Percentiles rank a stretch among this genome's conserved stretches.
Evolutionary conservation across 2,888 invertebrate genomes (phyloP).

Genomic region (Lasioglossum vierecki): DNA sequence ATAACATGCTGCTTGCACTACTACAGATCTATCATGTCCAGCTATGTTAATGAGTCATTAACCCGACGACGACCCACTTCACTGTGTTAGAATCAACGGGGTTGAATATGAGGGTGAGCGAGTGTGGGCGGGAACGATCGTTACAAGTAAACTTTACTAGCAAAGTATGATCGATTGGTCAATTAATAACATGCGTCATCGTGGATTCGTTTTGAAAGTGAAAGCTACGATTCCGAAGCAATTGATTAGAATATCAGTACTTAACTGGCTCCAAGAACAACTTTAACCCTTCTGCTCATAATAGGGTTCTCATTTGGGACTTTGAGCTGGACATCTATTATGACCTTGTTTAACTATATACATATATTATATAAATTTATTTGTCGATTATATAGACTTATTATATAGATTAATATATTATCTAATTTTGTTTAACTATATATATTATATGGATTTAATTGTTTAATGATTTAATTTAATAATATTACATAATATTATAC

Average conservation of each 20-base stretch:
- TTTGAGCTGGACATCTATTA: background rate
- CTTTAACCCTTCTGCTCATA: background rate
- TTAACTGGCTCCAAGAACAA: background rate
- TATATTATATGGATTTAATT: too few relatives aligned
- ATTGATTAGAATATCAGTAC: background rate
- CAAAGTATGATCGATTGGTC: constrained; percentile 48
- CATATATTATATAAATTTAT: too few relatives aligned
- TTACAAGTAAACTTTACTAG: constrained; percentile 56
- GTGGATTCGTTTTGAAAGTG: constrained; percentile 13
- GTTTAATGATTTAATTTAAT: too few relatives aligned
- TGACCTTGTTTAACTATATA: too few relatives aligned
- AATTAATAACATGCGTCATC: constrained; percentile 18
- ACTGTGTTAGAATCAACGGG: constrained; percentile 15
- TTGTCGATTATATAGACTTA: too few relatives aligned
- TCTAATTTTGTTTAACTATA: too few relatives aligned
- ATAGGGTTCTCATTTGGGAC: background rate
- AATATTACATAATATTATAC: too few relatives aligned
- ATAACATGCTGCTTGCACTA: constrained; percentile 59
- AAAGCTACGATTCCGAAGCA: background rate
- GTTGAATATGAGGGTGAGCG: background rate
- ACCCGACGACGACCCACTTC: constrained; percentile 66
- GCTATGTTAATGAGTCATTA: constrained; percentile 76
- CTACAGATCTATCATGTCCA: constrained; percentile 73
- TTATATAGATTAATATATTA: too few relatives aligned
- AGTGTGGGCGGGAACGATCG: constrained; percentile 28